Percentiles rank a stretch among this genome's conserved stretches.
These are phyloP conservation scores for Fulmarus glacialis DNA, from an alignment of 2,113 vertebrate species.

Conservation along the genomic window DNA sequence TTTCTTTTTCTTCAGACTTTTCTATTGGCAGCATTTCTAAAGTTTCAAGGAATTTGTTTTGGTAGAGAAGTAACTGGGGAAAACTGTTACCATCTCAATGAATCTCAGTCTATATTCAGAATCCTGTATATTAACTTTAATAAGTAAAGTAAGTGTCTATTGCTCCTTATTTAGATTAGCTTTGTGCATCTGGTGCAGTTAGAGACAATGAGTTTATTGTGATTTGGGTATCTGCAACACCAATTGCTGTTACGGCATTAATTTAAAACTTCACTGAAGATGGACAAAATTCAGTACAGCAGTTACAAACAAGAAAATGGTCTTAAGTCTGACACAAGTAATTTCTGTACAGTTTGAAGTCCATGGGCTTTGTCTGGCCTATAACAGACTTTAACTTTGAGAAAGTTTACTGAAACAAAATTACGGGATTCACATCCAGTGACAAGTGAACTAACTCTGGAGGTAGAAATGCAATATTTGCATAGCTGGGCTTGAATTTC, in stretches of 20 bases:
- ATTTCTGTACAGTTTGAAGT: not conserved
- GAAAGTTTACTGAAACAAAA: not conserved
- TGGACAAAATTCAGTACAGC: not conserved
- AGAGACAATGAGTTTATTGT: not conserved
- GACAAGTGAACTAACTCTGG: not conserved
- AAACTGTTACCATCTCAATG: not conserved
- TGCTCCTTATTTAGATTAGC: not conserved
- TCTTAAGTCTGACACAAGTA: not conserved
- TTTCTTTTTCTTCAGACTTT: not conserved
- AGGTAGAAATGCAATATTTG: not conserved
- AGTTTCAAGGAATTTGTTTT: not conserved
- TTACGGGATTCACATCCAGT: not conserved
- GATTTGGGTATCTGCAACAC: not conserved
- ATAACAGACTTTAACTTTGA: not conserved
- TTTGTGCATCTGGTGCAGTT: not conserved
- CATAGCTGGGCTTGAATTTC: not conserved
- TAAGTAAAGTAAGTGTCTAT: not conserved
- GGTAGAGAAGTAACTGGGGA: not conserved
- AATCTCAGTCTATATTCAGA: not conserved
- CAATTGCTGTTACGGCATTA: not conserved
- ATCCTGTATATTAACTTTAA: not conserved
- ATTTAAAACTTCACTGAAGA: not conserved
- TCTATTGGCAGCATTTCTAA: not conserved
- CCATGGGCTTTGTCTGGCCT: not conserved
- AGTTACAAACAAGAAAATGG: not conserved